Evolutionary conservation across 2,113 vertebrate genomes (phyloP).

Genomic region (Neoarius graeffei): DNA sequence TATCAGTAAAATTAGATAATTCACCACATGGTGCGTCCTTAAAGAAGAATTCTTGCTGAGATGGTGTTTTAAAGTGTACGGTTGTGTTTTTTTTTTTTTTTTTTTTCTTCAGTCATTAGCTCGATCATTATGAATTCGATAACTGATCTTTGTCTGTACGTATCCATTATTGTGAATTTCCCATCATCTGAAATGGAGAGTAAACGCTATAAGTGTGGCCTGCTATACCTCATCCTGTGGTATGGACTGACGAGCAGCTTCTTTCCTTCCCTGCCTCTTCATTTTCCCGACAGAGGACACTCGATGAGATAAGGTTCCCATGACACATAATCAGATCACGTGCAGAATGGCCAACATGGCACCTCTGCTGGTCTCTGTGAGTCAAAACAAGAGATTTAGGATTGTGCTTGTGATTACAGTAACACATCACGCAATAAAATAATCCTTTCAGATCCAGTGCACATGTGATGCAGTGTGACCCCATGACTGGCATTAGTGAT

Average conservation of each 20-base stretch:
- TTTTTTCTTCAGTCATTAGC: not conserved
- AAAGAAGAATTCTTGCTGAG: too few relatives aligned
- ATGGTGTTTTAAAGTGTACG: not conserved
- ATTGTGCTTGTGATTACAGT: not conserved
- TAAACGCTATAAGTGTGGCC: not conserved
- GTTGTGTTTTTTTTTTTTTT: too few relatives aligned
- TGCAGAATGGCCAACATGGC: not conserved
- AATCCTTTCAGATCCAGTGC: not conserved
- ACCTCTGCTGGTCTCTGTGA: not conserved
- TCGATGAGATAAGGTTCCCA: conserved; percentile 21
- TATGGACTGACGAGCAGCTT: not conserved
- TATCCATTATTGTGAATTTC: not conserved
- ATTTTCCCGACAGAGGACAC: conserved; percentile 14
- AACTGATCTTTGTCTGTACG: not conserved
- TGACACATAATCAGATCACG: conserved; percentile 19
- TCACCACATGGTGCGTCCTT: too few relatives aligned
- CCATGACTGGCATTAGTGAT: not conserved
- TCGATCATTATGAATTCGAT: not conserved
- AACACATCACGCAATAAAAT: not conserved
- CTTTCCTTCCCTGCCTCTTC: not conserved
- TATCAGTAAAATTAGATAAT: too few relatives aligned
- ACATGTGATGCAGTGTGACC: not conserved
- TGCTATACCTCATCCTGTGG: not conserved
- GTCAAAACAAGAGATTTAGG: not conserved
- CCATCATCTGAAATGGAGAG: not conserved